Evolutionary conservation across 2,797 vertebrate genomes (phyloP), one percentile per base, ranked within the genome.

Genomic region (Melanotaenia trifasciata): DNA sequence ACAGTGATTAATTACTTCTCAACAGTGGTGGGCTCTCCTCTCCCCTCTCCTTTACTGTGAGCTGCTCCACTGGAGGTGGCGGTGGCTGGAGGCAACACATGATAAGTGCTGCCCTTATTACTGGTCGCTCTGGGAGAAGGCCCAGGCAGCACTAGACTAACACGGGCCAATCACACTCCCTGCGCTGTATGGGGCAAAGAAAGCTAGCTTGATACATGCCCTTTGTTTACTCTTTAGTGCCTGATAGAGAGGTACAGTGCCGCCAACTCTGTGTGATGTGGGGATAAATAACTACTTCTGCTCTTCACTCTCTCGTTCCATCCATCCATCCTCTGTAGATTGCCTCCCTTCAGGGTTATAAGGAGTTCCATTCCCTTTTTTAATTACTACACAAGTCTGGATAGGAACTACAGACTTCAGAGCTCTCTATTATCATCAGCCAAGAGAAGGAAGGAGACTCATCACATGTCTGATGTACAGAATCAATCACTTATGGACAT

Each of bases 1-100:
- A 96, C 95, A 95, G 96, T 99, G 97, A 99, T 98, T 98, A 98
- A 99, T 99, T 97, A 97, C 97, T 96, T 95, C 95, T 96, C 93
- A 87, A 96, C 95, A 95, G 94, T 95, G 95, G 95, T 96, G 95
- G 95, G 95, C 85, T 86, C 94, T 96, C 94, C 95, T 96, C 96
- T 95, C 94, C 95, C 96, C 93, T 92, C 94, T 95, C 94, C 95
- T 94, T 96, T 95, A 93, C 95, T 59, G 67, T 57, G 76, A 87
- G 81, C 79, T 80, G 79, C 72, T 81, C 66, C 69, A 67, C 83
- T 72, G 64, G 80, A 72, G 94, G 92, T 94, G 94, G 92, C 94
- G 94, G 95, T 97, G 95, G 96, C 97, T 97, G 95, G 95, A 96
- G 97, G 96, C 96, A 94, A 96, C 93, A 90, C 74, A 94, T 91